Conservation (phyloP, 1,140 invertebrate species). For the Tetragnatha versicolor region DNA sequence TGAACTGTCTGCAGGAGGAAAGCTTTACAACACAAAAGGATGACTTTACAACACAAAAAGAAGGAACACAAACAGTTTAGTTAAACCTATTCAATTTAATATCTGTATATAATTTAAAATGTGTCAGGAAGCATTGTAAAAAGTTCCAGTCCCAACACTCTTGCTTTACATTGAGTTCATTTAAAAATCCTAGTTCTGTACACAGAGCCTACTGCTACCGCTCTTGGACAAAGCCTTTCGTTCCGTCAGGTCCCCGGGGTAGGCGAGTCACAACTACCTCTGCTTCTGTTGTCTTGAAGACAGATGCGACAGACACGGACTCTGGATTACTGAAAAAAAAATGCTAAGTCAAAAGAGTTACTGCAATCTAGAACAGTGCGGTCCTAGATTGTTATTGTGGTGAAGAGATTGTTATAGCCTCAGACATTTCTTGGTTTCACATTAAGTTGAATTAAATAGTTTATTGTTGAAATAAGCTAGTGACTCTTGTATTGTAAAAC, state of each 20-base stretch:
- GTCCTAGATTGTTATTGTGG: too few species aligned
- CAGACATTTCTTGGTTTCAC: too few species aligned
- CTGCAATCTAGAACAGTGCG: too few species aligned
- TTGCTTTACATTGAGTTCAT: neutral
- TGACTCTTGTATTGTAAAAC: too few species aligned
- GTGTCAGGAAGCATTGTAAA: neutral
- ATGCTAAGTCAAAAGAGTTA: too few species aligned
- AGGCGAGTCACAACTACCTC: conserved; percentile 57
- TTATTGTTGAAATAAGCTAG: too few species aligned
- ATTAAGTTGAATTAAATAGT: too few species aligned
- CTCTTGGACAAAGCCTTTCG: conserved; percentile 58
- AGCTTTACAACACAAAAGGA: neutral
- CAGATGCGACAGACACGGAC: conserved; percentile 1
- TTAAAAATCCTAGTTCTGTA: conserved; percentile 32
- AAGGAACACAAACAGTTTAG: neutral
- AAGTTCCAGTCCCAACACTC: conserved; percentile 17
- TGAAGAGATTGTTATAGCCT: too few species aligned
- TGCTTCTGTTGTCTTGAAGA: conserved; percentile 29
- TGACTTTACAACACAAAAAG: conserved; percentile 9
- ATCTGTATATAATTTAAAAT: conserved; percentile 35
- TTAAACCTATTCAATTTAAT: neutral
- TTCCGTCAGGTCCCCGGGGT: conserved; percentile 60
- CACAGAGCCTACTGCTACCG: conserved; percentile 58
- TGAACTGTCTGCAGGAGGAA: neutral
- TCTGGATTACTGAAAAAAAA: conserved; percentile 24